A percentile compares a stretch with the other conserved stretches of the same genome.
Evolutionary conservation across 2,113 vertebrate species (phyloP).

Genomic region (Alaudala cheleensis): DNA sequence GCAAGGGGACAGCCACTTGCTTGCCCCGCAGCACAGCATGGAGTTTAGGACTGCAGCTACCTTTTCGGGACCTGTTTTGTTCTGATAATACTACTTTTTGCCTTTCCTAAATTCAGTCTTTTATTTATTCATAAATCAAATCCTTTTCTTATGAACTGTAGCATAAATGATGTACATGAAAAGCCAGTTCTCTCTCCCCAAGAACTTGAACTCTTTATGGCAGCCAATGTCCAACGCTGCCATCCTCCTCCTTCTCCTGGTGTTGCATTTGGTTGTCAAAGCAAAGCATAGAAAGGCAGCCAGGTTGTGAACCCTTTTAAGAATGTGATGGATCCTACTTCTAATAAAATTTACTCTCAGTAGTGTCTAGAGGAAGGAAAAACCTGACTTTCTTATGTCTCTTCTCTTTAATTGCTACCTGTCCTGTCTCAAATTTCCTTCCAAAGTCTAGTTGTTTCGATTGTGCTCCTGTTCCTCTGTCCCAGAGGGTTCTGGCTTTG

Average conservation of each 20-base stretch:
- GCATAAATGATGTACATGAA: neutral
- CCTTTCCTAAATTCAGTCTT: neutral
- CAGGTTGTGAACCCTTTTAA: neutral
- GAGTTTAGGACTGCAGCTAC: neutral
- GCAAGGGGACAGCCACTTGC: neutral
- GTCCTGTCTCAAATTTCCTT: neutral
- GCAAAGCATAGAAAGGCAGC: neutral
- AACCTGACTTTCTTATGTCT: neutral
- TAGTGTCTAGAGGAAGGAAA: neutral
- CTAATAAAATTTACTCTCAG: neutral
- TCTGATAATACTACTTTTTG: neutral
- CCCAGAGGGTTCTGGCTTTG: neutral
- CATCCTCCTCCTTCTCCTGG: neutral
- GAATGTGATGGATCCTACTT: neutral
- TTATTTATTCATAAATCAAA: neutral
- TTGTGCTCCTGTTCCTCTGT: neutral
- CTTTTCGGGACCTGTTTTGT: neutral
- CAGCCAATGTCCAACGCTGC: neutral
- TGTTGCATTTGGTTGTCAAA: neutral
- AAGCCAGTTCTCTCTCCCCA: neutral
- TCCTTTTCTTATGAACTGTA: neutral
- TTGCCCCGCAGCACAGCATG: accelerated
- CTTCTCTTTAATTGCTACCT: neutral
- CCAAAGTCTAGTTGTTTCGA: neutral
- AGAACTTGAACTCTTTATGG: neutral